Evolutionary conservation across 2,797 vertebrate species (phyloP), one percentile per base, ranked within the genome.

Genomic region (Euphonia xanthogaster): DNA sequence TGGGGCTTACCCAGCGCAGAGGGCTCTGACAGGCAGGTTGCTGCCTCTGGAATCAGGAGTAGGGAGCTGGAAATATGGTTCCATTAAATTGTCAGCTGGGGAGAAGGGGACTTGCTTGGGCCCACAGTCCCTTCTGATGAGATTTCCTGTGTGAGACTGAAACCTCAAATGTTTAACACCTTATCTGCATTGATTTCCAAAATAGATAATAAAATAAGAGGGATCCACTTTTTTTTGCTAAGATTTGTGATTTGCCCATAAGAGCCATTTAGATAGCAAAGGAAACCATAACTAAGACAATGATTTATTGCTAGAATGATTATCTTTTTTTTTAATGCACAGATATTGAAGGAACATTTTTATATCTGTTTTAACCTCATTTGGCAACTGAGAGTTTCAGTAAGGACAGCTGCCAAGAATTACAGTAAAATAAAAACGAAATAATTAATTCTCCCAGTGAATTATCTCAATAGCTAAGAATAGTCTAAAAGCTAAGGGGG

Each of bases 191-290:
- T 10, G 1, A 6, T 62, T 74, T 76, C 9, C 12, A 50, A 65
- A 78, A 39, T 1, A 33, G 42, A 72, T 5, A 10, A 33, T 40
- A 77, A 61, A 75, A 30, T 20, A 14, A 45, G 25, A 42, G 31
- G 4, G 10, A 25, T 62, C 6, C 30, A 45, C 10, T 67, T 35
- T 33, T 23, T 35, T 57, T 57, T 33, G 28, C 61, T 75, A 77
- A 87, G 86, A 93, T 95, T 94, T 93, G 86, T 92, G 76, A 71
- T 96, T 96, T 95, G 84, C 76, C 61, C 87, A 72, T 83, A 93
- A 95, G 33, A 92, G 62, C 82, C 82, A 95, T 93, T 97, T 94
- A 97, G 86, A 96, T 73, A 90, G 90, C 91, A 89, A 97, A 96
- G 92, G 82, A 95, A 97, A 88, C 88, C 86, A 54, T 68, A 92